Conservation (phyloP, 1,140 invertebrate species). For the Pseudachorutes palmiensis region DNA sequence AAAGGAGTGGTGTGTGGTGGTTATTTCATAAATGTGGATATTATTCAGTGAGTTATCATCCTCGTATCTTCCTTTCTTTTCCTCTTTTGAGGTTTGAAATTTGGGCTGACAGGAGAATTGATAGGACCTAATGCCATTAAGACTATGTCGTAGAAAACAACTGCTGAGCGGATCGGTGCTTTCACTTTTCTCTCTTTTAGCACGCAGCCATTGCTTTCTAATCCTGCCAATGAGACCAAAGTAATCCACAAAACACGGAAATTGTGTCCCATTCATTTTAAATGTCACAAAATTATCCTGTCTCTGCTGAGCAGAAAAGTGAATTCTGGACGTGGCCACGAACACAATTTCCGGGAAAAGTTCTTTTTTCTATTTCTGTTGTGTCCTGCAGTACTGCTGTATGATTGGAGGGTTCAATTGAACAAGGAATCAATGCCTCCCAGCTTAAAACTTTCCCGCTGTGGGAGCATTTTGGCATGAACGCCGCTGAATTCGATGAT, state of each 20-base stretch:
- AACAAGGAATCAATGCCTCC: background rate
- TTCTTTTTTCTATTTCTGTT: conserved; percentile 6
- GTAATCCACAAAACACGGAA: background rate
- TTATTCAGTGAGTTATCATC: conserved; percentile 17
- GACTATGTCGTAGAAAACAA: background rate
- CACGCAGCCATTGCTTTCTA: background rate
- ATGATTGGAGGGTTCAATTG: background rate
- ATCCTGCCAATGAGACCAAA: background rate
- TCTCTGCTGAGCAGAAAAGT: background rate
- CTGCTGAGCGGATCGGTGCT: background rate
- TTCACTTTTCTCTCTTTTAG: background rate
- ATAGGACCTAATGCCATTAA: background rate
- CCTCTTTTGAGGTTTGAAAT: background rate
- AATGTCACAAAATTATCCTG: background rate
- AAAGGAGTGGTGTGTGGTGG: too few species aligned
- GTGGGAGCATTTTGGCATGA: background rate
- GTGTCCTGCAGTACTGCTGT: background rate
- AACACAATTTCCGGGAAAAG: background rate
- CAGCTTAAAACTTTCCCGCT: background rate
- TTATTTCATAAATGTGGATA: conserved; percentile 18
- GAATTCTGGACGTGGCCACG: background rate
- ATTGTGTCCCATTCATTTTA: background rate
- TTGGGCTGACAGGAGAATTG: background rate
- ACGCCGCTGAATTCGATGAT: background rate
- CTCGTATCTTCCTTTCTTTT: background rate